Conservation (phyloP, 2,888 invertebrate genomes). For the Opisthograptis luteolata region DNA sequence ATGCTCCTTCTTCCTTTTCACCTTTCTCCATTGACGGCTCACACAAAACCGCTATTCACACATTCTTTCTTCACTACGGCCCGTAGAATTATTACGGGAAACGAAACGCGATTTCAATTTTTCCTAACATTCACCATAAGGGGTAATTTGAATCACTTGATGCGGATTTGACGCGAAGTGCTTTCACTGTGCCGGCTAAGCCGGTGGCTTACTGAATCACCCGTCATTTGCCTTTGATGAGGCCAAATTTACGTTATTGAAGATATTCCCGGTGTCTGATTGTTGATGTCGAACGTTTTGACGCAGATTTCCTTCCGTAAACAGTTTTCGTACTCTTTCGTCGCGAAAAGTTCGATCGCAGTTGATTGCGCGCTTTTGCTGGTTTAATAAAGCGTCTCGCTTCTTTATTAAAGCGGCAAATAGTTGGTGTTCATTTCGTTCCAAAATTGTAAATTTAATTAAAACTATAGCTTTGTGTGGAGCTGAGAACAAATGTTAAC, state of each 20-base stretch:
- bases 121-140: conserved; percentile 70
- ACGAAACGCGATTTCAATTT: conserved; percentile 71
- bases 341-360: conserved; percentile 20
- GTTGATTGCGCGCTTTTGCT: conserved; percentile 10
- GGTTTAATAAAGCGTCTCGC: conserved; percentile 19
- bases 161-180: conserved; percentile 69
- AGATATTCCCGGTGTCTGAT: conserved; percentile 52
- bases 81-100: conserved; percentile 55
- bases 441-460: conserved; percentile 47
- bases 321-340: conserved; percentile 31
- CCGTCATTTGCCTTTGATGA: conserved; percentile 68
- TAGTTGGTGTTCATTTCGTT: conserved; percentile 12
- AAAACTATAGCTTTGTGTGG: conserved; percentile 47
- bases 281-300: conserved; percentile 38
- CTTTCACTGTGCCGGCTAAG: conserved; percentile 61
- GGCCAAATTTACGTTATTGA: conserved; percentile 59
- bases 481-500: conserved; percentile 52
- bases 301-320: conserved; percentile 31
- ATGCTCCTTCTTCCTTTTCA: conserved; percentile 41
- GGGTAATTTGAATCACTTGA: conserved; percentile 71
- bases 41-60: conserved; percentile 54
- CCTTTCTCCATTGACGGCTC: conserved; percentile 55
- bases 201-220: conserved; percentile 67
- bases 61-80: conserved; percentile 47
- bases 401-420: conserved; percentile 5